Evolutionary conservation across 2,888 invertebrate genomes (phyloP), one percentile per base, ranked within the genome.

Genomic region (Netelia inedita): DNA sequence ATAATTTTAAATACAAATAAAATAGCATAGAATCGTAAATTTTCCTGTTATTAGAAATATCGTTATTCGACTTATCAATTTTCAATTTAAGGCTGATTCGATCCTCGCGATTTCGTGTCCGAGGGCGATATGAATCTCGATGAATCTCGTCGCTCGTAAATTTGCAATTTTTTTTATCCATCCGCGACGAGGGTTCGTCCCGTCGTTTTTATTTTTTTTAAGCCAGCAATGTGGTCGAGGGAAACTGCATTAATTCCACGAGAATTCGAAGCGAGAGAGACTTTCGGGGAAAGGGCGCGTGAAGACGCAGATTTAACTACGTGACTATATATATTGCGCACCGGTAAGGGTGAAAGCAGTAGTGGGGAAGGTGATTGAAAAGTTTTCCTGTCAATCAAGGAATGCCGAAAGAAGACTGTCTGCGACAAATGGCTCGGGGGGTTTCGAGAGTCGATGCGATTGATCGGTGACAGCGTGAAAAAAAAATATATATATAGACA

Each of bases 301-400:
- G 14, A n/a, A 35, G 61, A 11, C 57, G 35, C n/a, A 5, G 8
- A 21, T 28, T 50, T 14, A 23, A 21, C 10, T 65, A 6, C 8
- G 10, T 65, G 41, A 9, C 35, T 53, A 66, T 65, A 65, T 53
- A 53, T 35, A 63, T 16, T 0, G 35, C 35, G 16, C 5, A 63
- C 3, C 19, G 19, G 19, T 41, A 14, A 23, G 55, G n/a, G 46
- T 65, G 55, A 63, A 76, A 55, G 79, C 55, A 75, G 59, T 59
- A n/a, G 72, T 23, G 9, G 79, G 75, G 23, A 73, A 79, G 79
- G 79, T 79, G 88, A 89, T 89, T 87, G 84, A 87, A 91, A 92
- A 92, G 90, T 92, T 92, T 89, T 82, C 85, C 88, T 90, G 91
- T 92, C 91, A 88, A 91, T 91, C 90, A 91, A 80, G 73, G 89